Evolutionary conservation across 2,888 invertebrate genomes (phyloP), one percentile per base, ranked within the genome.

Genomic region (Drosophila mettleri): DNA sequence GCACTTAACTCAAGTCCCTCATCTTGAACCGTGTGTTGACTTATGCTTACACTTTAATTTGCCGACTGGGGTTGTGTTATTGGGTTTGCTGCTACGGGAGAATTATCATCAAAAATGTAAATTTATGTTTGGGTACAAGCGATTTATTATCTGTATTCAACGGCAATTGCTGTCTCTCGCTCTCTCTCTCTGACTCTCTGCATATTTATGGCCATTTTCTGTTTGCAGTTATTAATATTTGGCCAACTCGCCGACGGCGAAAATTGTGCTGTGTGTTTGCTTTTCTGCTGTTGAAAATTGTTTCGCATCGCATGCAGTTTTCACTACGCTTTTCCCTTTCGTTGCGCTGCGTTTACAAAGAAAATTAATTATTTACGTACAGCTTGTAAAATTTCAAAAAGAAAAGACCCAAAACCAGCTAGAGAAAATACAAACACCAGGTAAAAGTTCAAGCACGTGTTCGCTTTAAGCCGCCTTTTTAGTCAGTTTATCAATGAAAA

Each of bases 81-180:
- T n/a, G n/a, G n/a, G n/a, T n/a, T 7, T 20, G 48, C 14, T 20
- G 48, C 27, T 48, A 33, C 14, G n/a, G 2, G 43, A 49, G 80
- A 86, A 73, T 86, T 71, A 84, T 85, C 87, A 86, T 86, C 85
- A 87, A 86, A 89, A 82, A 86, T 86, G 75, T 78, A 87, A 86
- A 86, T 86, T 86, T 86, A 89, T 86, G 88, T 86, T 78, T 74
- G 51, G 72, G 57, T 67, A 71, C 62, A 48, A 53, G 61, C 82
- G 80, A 86, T 88, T 89, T 86, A 87, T 86, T 85, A 70, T 75
- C 75, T 46, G 41, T 51, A 16, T 36, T 41, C 33, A 48, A 12
- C 49, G 39, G 14, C 33, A 24, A 27, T 20, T 39, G 31, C 49
- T 18, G n/a, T 46, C 53, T 20, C 39, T 52, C 27, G 45, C 29